Evolutionary conservation across 2,797 vertebrate species (phyloP).

Genomic region (Schizopygopsis pylzovi): DNA sequence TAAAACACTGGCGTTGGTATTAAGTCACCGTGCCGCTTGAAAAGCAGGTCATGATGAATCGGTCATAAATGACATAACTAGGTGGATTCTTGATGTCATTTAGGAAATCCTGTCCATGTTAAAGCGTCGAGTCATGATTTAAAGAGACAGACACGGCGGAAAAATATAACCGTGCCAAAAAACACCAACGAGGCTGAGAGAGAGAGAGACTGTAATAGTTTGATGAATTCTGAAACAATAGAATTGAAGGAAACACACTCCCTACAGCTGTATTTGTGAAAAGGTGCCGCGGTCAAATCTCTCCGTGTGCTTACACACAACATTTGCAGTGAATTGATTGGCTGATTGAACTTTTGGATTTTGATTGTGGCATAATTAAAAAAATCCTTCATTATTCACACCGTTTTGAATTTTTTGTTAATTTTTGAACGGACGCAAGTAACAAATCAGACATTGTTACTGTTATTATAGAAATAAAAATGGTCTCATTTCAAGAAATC

Average conservation of each 20-base stretch:
- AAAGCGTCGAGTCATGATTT: conserved; percentile 37
- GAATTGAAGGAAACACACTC: conserved; percentile 8
- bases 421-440: neutral
- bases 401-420: neutral
- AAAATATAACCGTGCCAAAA: conserved; percentile 6
- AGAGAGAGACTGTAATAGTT: conserved; percentile 10
- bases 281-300: neutral
- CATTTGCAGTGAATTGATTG: neutral
- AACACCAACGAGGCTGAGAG: conserved; percentile 7
- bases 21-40: neutral
- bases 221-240: conserved; percentile 12
- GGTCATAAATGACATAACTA: conserved; percentile 58
- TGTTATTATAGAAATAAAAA: neutral
- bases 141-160: conserved; percentile 22
- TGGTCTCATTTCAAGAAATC: neutral
- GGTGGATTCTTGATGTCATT: conserved; percentile 67
- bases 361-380: neutral
- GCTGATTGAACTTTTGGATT: neutral
- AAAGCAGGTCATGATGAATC: conserved; percentile 41
- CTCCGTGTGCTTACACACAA: neutral
- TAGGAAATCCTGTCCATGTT: conserved; percentile 63
- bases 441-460: neutral
- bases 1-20: conserved; percentile 41
- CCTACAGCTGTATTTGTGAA: neutral
- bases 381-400: neutral